These are phyloP conservation scores for Wasmannia auropunctata DNA, from an alignment of 1,140 invertebrate species.

Conservation along the genomic window DNA sequence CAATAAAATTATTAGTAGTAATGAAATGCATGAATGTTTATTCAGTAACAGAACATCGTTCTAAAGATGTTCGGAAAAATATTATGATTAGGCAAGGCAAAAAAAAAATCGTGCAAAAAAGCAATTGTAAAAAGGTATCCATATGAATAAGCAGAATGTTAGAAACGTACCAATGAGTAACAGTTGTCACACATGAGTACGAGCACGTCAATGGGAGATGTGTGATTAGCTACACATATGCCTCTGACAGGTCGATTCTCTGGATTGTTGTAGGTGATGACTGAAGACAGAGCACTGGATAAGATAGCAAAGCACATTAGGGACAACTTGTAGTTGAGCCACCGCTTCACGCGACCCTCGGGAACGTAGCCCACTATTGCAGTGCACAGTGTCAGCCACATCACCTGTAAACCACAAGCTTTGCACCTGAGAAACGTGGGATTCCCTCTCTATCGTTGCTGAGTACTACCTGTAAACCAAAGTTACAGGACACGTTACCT, in stretches of 20 bases:
- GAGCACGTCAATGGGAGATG: conserved; percentile 98
- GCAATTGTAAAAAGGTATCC: not conserved
- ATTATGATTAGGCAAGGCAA: not conserved
- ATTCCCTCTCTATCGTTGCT: conserved; percentile 67
- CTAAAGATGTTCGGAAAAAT: not conserved
- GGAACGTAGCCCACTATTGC: conserved; percentile 93
- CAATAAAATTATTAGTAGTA: conserved; percentile 1
- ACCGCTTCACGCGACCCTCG: conserved; percentile 91
- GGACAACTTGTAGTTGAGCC: conserved; percentile 91
- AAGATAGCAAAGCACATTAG: conserved; percentile 96
- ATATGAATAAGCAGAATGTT: not conserved
- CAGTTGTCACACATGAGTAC: conserved; percentile 98
- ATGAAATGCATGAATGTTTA: not conserved
- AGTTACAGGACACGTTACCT: conserved; percentile 74
- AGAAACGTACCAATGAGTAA: conserved; percentile 96
- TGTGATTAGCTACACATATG: conserved; percentile 99
- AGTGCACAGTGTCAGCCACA: conserved; percentile 93
- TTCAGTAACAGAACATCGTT: not conserved
- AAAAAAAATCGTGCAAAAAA: not conserved
- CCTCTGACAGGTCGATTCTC: conserved; percentile 93
- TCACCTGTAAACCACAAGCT: conserved; percentile 88
- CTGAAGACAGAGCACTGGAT: conserved; percentile 94
- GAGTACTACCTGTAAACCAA: conserved; percentile 74
- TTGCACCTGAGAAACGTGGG: conserved; percentile 68
- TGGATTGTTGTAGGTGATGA: conserved; percentile 95